Base-by-base conservation (phyloP, 2,797 vertebrate species). In the Zalophus californianus region DNA sequence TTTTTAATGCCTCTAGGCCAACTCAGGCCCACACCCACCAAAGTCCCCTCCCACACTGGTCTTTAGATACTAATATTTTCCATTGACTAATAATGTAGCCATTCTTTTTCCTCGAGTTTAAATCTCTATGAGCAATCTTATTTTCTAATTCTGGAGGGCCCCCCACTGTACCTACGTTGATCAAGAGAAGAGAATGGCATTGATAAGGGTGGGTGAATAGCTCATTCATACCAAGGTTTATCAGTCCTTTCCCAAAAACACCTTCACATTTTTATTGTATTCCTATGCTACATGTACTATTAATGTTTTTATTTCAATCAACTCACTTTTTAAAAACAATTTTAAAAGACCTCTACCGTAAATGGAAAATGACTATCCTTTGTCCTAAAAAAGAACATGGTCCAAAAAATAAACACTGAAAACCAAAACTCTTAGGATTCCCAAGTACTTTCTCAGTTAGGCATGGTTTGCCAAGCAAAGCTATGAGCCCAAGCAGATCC, bases 341-440 rank as follows among this genome's bases (percentile, higher is more conserved):
- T 48, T 90, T 73, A 60, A 68, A 83, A 90, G 13, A 64, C 8
- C 50, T 25, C 10, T 73, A 60, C 77, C 78, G 41, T 58, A 58
- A 72, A 60, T 77, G 29, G 21, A 75, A 97, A 95, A 83, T 64
- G 25, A 44, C 83, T 64, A 32, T n/a, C 27, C 20, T 96, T 85
- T 91, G 72, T 92, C 27, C 79, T 62, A 83, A 79, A 93, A 93
- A 79, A 23, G 18, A 97, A 44, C 12, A 15, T 62, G n/a, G 27
- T 20, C 75, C 48, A 82, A 62, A 96, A 95, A 94, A 44, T 92
- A 89, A 96, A 41, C 38, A 92, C 4, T 89, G 84, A 56, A 70
- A 60, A 54, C 32, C 72, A 77, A 88, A 73, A 86, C 56, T 83
- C 62, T 68, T 35, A 14, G 73, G 93, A 62, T 73, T 20, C 41